phyloP scores from a whole-genome alignment of 1,140 invertebrate species.

The Eciton burchellii region DNA sequence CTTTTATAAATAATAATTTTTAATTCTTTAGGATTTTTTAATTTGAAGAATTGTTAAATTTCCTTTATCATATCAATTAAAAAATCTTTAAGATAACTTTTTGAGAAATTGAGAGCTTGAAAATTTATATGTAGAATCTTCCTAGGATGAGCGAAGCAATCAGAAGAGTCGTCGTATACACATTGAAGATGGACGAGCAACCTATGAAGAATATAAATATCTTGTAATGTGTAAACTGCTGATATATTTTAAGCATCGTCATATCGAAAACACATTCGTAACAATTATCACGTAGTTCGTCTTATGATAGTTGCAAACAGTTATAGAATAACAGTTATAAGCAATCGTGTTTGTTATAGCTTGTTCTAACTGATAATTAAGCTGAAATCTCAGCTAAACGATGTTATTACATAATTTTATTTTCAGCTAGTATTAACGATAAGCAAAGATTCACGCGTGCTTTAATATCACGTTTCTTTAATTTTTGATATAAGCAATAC shows the following conservation, averaged over 20 bases:
- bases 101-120: slow-evolving; percentile 19
- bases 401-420: background rate
- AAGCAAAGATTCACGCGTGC: background rate
- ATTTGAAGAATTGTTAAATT: slow-evolving; percentile 23
- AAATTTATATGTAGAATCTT: slow-evolving; percentile 52
- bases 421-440: background rate
- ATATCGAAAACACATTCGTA: background rate
- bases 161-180: slow-evolving; percentile 66
- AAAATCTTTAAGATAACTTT: slow-evolving; percentile 29
- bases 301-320: too few species aligned
- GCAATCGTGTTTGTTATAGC: background rate
- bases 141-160: slow-evolving; percentile 62
- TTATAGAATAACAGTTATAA: background rate
- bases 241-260: slow-evolving; percentile 10
- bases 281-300: background rate
- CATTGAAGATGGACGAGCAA: slow-evolving; percentile 63
- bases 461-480: slow-evolving; percentile 1
- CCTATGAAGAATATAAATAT: slow-evolving; percentile 69
- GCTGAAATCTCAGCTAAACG: background rate
- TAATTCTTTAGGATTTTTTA: slow-evolving; percentile 27
- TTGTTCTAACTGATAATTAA: background rate
- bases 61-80: slow-evolving; percentile 16
- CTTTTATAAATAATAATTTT: slow-evolving; percentile 33
- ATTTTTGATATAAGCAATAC: background rate
- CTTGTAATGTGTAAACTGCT: too few species aligned